Evolutionary conservation across 2,113 vertebrate genomes (phyloP), one percentile per base, ranked within the genome.

Genomic region (Sylvia atricapilla): DNA sequence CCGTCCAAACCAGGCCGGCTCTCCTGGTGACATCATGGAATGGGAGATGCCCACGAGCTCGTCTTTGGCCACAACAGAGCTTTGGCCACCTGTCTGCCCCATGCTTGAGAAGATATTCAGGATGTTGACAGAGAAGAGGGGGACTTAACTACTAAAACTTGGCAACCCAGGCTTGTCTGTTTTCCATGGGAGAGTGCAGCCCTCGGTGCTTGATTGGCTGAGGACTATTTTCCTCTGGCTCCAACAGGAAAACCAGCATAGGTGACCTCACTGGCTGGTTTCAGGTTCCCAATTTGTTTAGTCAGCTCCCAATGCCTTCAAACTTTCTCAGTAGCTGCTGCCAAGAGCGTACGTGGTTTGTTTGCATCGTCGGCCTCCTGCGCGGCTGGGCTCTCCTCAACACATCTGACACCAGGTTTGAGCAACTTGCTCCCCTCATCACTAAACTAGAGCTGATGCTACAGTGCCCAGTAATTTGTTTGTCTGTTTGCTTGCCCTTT

Each of bases 51-150:
- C 59, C 59, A 14, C 28, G 68, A 92, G 59, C 33, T 93, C 31
- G 3, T 70, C 67, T 82, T 66, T 90, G 82, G 81, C 80, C 55
- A 27, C 0, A 0, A 21, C 8, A 7, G 59, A 62, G 73, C 56
- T 78, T 58, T 94, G 88, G 88, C 74, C 84, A 94, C 92, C 78
- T 93, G 82, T 84, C 69, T 84, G 77, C 79, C 53, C 62, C 60
- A 0, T 56, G 70, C 90, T 74, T 66, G 63, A 66, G 63, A 55
- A 83, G 58, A 30, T 28, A 85, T 37, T 44, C 53, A 49, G 79
- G 78, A 69, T 78, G 83, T 67, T 89, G 88, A 74, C 64, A 81
- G 79, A 72, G 66, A 33, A 66, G 72, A 80, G 83, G 43, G 68
- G 55, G 46, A 73, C 55, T 88, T 90, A 35, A 0, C 63, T 90